Evolutionary conservation across 2,113 vertebrate species (phyloP), one percentile per base, ranked within the genome.

Genomic region (Eurypyga helias): DNA sequence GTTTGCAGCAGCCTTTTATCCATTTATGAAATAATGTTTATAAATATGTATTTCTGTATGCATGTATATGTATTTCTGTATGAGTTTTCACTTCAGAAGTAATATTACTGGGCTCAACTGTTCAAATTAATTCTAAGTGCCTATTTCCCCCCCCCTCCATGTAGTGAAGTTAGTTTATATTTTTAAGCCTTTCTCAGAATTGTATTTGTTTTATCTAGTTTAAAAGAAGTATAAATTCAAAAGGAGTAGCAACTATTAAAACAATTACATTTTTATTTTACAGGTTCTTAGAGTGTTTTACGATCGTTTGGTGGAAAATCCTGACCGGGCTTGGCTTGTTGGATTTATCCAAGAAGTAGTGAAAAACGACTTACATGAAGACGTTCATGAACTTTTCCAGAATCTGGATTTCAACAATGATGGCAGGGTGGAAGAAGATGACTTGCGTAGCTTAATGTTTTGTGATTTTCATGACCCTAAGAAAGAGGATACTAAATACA

Each of bases 211-310:
- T 90, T 43, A 19, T 48, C 16, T 81, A 78, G 33, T 67, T 78
- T 67, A 72, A 45, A 77, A 57, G 76, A 75, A 65, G 33, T 60
- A 65, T 45, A 62, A 70, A 73, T 69, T 31, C 12, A 87, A 48
- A 13, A 83, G 23, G 45, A 60, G n/a, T 65, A 69, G 64, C 19
- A 31, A 17, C 65, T 73, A 9, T 23, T 95, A 51, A 87, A 79
- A 29, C 4, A 58, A 58, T 51, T 58, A 34, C 2, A 10, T 70
- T 91, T 93, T 81, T 75, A 43, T 83, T 24, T 2, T 70, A 48
- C 94, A 99, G 99, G 98, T 99, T 55, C 98, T 99, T 78, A 97
- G 99, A 83, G 99, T 99, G 1, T 99, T 99, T 97, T 99, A 99
- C 38, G 99, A 99, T 96, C 98, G 99, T 34, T 98, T 99, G 89